Percentiles rank a stretch among this genome's conserved stretches.
Conservation (phyloP, 1,140 invertebrate species). For the Caenorhabditis remanei region DNA sequence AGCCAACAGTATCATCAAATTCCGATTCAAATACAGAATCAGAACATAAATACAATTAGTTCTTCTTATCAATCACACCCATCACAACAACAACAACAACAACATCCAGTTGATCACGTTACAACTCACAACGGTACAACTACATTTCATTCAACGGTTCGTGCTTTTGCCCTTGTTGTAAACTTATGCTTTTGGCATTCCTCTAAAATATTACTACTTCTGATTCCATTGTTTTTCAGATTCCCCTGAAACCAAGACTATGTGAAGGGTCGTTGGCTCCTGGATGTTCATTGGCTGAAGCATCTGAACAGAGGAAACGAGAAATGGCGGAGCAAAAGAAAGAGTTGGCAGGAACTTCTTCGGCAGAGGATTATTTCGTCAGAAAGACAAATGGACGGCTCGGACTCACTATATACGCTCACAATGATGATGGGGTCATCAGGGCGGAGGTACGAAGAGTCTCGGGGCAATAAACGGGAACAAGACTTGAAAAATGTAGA, state of each 20-base stretch:
- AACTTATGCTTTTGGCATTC: neutral
- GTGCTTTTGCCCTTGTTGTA: neutral
- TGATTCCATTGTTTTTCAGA: neutral
- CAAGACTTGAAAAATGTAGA: neutral
- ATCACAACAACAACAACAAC: neutral
- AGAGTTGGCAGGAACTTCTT: slow-evolving; percentile 48
- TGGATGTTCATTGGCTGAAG: slow-evolving; percentile 37
- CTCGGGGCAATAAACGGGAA: neutral
- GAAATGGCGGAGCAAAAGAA: slow-evolving; percentile 49
- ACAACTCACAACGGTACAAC: slow-evolving; percentile 52
- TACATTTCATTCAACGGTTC: slow-evolving; percentile 35
- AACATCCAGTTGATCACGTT: slow-evolving; percentile 11
- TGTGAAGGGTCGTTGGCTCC: slow-evolving; percentile 44
- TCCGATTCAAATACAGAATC: slow-evolving; percentile 43
- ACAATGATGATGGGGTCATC: slow-evolving; percentile 61
- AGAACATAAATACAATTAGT: neutral
- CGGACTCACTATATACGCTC: slow-evolving; percentile 65
- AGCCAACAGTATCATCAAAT: slow-evolving; percentile 35
- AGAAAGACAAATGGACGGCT: slow-evolving; percentile 60
- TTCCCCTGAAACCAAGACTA: slow-evolving; percentile 3
- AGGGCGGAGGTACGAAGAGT: slow-evolving; percentile 37
- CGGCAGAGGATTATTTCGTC: slow-evolving; percentile 61
- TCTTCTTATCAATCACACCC: neutral
- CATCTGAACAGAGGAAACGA: slow-evolving; percentile 32
- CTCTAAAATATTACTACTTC: neutral